Percentiles rank a stretch among this genome's conserved stretches.
Evolutionary conservation across 2,888 invertebrate genomes (phyloP).

Genomic region (Eretmocerus hayati): DNA sequence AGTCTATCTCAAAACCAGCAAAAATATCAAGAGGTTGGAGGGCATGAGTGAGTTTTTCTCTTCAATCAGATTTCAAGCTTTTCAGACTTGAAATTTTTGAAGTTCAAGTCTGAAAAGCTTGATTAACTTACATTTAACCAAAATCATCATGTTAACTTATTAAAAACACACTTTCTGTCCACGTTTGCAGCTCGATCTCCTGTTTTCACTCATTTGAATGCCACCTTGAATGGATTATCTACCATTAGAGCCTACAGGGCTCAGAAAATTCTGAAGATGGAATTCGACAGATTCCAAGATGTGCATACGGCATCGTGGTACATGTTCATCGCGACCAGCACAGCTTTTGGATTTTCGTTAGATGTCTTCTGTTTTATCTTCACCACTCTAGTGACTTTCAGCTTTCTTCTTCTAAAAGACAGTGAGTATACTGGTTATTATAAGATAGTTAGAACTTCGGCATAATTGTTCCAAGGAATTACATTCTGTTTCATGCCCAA

Average conservation of each 20-base stretch:
- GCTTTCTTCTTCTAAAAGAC: slow-evolving; percentile 50
- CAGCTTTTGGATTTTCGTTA: slow-evolving; percentile 51
- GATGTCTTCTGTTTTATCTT: slow-evolving; percentile 62
- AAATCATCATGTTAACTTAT: background rate
- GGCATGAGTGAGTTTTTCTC: slow-evolving; percentile 47
- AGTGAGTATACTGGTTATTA: too few relatives aligned
- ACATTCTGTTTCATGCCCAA: too few relatives aligned
- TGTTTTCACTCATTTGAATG: slow-evolving; percentile 70
- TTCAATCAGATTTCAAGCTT: too few relatives aligned
- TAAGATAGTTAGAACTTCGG: too few relatives aligned
- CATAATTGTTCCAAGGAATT: too few relatives aligned
- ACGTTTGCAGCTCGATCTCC: slow-evolving; percentile 63
- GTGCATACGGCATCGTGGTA: slow-evolving; percentile 47
- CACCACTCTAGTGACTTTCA: slow-evolving; percentile 59
- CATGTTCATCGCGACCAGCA: slow-evolving; percentile 47
- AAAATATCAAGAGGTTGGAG: slow-evolving; percentile 64
- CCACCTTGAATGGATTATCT: slow-evolving; percentile 66
- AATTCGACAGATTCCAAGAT: slow-evolving; percentile 57
- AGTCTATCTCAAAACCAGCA: slow-evolving; percentile 63
- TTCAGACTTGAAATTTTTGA: too few relatives aligned
- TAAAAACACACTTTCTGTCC: too few relatives aligned
- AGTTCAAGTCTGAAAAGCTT: too few relatives aligned
- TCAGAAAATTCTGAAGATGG: slow-evolving; percentile 56
- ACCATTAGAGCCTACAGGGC: slow-evolving; percentile 68
- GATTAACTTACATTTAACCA: too few relatives aligned